Conservation (phyloP, 1,140 invertebrate species). For the Aphelinus certus region DNA sequence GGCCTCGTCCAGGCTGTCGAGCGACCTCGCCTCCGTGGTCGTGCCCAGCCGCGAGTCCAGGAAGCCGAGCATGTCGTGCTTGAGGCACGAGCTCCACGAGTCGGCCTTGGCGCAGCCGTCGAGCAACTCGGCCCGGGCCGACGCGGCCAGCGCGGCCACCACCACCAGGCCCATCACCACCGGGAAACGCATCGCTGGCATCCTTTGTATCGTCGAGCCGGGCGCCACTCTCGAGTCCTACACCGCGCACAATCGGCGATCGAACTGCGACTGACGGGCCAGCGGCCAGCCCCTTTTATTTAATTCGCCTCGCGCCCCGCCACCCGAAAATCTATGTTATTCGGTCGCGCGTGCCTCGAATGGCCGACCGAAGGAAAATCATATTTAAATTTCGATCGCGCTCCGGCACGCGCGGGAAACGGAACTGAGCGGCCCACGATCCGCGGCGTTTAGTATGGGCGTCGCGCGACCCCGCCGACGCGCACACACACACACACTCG, state of each 20-base stretch:
- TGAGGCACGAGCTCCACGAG: constrained; percentile 74
- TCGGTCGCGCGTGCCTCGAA: constrained; percentile 65
- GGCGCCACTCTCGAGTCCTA: not conserved
- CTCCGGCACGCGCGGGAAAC: constrained; percentile 47
- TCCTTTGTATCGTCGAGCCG: constrained; percentile 24
- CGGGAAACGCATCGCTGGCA: constrained; percentile 50
- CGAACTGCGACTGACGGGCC: constrained; percentile 65
- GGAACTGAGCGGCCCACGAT: constrained; percentile 43
- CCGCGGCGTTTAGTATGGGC: constrained; percentile 20
- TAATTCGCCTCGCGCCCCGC: constrained; percentile 58
- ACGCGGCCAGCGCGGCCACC: constrained; percentile 48
- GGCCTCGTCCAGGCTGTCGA: constrained; percentile 77
- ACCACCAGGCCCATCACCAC: constrained; percentile 39
- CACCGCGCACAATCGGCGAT: constrained; percentile 59
- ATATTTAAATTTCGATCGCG: constrained; percentile 65
- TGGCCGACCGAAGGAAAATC: constrained; percentile 63
- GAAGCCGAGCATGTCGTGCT: constrained; percentile 77
- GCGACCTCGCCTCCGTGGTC: constrained; percentile 66
- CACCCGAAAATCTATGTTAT: constrained; percentile 63
- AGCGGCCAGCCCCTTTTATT: constrained; percentile 66
- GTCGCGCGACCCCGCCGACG: not conserved
- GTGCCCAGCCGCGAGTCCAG: constrained; percentile 76
- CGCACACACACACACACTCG: no score
- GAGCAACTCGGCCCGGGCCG: constrained; percentile 68
- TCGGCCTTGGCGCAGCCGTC: constrained; percentile 76